phyloP scores from a whole-genome alignment of 2,888 invertebrate species.

The Synergus japonicus region DNA sequence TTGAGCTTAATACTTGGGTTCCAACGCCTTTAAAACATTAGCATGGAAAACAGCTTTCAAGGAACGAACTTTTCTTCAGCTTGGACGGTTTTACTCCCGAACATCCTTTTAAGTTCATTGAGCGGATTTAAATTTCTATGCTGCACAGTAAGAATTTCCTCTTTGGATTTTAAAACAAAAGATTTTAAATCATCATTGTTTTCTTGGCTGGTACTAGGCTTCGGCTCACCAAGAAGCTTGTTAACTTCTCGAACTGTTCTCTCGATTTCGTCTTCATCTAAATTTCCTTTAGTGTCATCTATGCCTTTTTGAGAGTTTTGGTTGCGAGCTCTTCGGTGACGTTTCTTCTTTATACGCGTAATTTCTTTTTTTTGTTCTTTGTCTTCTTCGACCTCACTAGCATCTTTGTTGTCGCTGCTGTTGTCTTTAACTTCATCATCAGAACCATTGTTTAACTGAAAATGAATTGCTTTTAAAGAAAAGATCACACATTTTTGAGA shows the following conservation, averaged over 20 bases:
- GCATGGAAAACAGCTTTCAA: background rate
- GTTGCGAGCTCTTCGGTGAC: constrained; percentile 58
- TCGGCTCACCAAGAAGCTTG: constrained; percentile 82
- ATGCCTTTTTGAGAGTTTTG: constrained; percentile 51
- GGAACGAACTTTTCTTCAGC: constrained; percentile 79
- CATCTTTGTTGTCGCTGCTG: constrained; percentile 63
- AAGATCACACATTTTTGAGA: too few species aligned
- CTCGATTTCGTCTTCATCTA: constrained; percentile 82
- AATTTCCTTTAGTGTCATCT: constrained; percentile 47
- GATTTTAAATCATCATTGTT: constrained; percentile 56
- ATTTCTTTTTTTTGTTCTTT: constrained; percentile 70
- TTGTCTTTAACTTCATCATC: constrained; percentile 83
- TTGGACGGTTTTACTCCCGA: constrained; percentile 88
- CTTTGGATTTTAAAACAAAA: constrained; percentile 62
- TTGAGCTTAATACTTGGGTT: background rate
- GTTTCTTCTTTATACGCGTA: constrained; percentile 52
- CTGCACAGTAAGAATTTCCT: constrained; percentile 82
- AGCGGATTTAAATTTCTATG: constrained; percentile 87
- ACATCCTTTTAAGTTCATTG: constrained; percentile 89
- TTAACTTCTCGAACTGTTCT: constrained; percentile 84
- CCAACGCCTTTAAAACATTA: background rate
- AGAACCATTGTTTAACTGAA: constrained; percentile 83
- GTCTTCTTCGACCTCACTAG: constrained; percentile 82
- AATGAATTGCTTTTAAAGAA: constrained; percentile 44
- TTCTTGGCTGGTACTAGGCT: constrained; percentile 68